phyloP scores from a whole-genome alignment of 2,113 vertebrate species.

The Nyctereutes procyonoides region DNA sequence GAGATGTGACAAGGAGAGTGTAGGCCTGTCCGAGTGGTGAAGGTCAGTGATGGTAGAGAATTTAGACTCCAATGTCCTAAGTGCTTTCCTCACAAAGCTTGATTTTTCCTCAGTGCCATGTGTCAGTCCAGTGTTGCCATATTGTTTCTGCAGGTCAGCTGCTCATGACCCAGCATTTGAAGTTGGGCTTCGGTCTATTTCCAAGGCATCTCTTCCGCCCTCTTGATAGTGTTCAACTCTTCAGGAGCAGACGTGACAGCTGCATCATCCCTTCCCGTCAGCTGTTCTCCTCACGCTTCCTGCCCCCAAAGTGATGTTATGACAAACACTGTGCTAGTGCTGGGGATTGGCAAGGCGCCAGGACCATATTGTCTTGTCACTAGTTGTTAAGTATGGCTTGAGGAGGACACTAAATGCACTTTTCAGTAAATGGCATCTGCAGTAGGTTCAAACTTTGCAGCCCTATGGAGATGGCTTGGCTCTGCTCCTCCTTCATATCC shows the following conservation, averaged over 20 bases:
- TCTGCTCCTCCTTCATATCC: not conserved
- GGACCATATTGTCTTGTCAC: slow-evolving; percentile 57
- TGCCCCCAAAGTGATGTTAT: not conserved
- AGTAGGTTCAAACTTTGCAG: not conserved
- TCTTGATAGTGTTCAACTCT: accelerated
- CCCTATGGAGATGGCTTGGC: accelerated
- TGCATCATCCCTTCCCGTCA: not conserved
- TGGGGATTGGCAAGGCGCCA: not conserved
- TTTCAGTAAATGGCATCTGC: not conserved
- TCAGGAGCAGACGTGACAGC: not conserved
- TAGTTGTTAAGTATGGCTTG: slow-evolving; percentile 30
- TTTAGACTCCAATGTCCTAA: not conserved
- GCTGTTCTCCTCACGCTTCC: not conserved
- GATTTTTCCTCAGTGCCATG: accelerated
- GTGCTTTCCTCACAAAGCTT: not conserved
- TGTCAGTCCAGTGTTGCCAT: accelerated
- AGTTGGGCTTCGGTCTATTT: not conserved
- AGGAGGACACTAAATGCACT: not conserved
- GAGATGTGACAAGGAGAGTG: not conserved
- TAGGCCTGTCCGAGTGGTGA: accelerated
- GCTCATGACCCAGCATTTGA: not conserved
- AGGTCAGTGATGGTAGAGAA: accelerated
- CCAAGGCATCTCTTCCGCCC: not conserved
- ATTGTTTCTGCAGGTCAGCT: no score
- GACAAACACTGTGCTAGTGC: not conserved